These are phyloP conservation scores for Montifringilla adamsi DNA, from an alignment of 2,113 vertebrate species.

Conservation along the genomic window DNA sequence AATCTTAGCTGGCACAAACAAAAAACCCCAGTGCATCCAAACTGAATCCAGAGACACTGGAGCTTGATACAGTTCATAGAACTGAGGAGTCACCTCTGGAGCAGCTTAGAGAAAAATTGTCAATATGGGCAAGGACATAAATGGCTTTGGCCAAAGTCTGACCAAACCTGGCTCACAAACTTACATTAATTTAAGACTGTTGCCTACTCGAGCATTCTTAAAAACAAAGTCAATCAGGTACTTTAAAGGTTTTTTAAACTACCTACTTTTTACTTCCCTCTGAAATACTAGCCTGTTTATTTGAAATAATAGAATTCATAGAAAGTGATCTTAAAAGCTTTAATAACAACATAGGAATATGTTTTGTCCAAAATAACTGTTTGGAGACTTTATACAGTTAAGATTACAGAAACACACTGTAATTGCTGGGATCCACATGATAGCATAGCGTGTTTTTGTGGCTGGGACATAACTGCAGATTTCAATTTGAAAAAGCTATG, in stretches of 20 bases:
- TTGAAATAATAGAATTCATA: constrained; percentile 9
- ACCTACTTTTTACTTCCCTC: not conserved
- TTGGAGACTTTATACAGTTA: not conserved
- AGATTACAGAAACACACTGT: constrained; percentile 31
- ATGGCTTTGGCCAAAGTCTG: not conserved
- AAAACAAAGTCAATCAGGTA: not conserved
- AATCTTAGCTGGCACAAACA: not conserved
- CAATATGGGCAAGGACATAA: not conserved
- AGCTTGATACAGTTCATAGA: not conserved
- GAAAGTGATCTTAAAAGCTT: constrained; percentile 31
- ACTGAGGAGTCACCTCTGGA: not conserved
- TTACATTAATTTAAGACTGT: not conserved
- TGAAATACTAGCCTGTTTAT: not conserved
- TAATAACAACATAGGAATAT: not conserved
- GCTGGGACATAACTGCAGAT: constrained; percentile 26
- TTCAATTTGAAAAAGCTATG: constrained; percentile 34
- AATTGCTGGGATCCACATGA: constrained; percentile 35
- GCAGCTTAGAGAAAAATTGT: not conserved
- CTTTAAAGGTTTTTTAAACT: not conserved
- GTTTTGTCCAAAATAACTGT: constrained; percentile 33
- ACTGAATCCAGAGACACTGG: not conserved
- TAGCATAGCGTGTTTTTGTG: constrained; percentile 22
- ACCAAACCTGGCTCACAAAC: not conserved
- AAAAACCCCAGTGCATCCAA: not conserved
- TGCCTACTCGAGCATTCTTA: not conserved